Conservation (phyloP, 1,140 invertebrate species). For the Megathymus violae region DNA sequence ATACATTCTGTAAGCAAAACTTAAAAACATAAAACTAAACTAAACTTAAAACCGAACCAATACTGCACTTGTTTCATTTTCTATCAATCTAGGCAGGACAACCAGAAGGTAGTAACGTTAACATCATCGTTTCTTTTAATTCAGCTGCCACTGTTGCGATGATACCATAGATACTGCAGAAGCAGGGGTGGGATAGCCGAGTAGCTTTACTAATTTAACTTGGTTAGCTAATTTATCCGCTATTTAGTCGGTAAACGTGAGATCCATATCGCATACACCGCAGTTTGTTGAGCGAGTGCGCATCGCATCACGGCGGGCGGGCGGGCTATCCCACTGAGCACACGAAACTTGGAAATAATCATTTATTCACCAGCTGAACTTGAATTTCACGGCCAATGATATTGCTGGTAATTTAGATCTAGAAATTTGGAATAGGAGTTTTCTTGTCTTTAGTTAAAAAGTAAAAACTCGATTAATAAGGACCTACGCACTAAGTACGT, state of each 20-base stretch:
- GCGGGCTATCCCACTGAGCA: conserved; percentile 56
- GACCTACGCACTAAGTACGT: no score
- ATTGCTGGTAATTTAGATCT: conserved; percentile 16
- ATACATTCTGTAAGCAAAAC: background rate
- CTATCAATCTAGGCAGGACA: no score
- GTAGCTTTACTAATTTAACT: conserved; percentile 70
- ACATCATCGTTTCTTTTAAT: conserved; percentile 7
- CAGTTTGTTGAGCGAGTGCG: conserved; percentile 54
- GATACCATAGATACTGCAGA: conserved; percentile 38
- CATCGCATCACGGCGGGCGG: conserved; percentile 66
- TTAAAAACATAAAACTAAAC: no score
- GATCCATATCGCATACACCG: conserved; percentile 71
- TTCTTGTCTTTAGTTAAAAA: no score
- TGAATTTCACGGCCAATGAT: conserved; percentile 9
- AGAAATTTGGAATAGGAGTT: background rate
- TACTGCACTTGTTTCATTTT: no score
- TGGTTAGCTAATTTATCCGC: conserved; percentile 78
- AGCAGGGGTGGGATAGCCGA: no score
- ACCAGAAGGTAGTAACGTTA: no score
- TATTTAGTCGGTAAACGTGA: conserved; percentile 79
- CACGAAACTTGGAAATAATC: conserved; percentile 59
- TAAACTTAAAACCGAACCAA: no score
- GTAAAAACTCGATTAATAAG: no score
- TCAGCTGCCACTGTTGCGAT: conserved; percentile 16
- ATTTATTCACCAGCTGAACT: conserved; percentile 55